These are phyloP conservation scores for Darevskia mixta DNA, from an alignment of 2,797 vertebrate genomes.

Conservation along the genomic window DNA sequence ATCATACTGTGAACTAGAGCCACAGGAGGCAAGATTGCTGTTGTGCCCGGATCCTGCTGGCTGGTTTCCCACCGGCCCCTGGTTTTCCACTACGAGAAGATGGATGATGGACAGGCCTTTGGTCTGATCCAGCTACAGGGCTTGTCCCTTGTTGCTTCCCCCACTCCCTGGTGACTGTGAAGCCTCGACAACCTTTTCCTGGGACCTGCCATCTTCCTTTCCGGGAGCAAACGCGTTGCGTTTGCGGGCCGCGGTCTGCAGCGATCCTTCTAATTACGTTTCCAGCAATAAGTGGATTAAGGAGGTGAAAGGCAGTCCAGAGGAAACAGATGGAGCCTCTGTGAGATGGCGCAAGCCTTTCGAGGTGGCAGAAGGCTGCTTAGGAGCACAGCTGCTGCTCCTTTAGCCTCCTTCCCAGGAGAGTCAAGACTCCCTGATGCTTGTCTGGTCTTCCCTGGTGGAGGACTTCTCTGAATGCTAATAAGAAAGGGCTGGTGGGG, in stretches of 20 bases:
- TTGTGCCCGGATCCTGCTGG: too few relatives aligned
- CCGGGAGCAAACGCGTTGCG: background rate
- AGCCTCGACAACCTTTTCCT: background rate
- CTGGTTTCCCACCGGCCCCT: too few relatives aligned
- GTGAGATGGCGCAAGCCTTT: too few relatives aligned
- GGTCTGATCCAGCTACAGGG: too few relatives aligned
- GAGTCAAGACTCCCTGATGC: background rate
- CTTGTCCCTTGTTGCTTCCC: background rate
- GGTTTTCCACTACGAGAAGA: too few relatives aligned
- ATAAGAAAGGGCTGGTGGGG: background rate
- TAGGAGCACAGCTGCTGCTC: background rate
- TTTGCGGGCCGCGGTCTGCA: too few relatives aligned
- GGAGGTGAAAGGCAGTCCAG: background rate
- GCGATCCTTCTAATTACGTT: background rate
- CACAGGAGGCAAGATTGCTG: too few relatives aligned
- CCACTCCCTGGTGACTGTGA: background rate
- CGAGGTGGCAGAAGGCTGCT: background rate
- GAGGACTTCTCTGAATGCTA: background rate
- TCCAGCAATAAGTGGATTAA: conserved; percentile 17
- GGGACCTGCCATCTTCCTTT: background rate
- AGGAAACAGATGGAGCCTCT: background rate
- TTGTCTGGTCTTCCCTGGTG: background rate
- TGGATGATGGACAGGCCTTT: too few relatives aligned
- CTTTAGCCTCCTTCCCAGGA: background rate
- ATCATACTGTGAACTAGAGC: too few relatives aligned